Evolutionary conservation across 2,888 invertebrate genomes (phyloP), one percentile per base, ranked within the genome.

Genomic region (Papilio demoleus): DNA sequence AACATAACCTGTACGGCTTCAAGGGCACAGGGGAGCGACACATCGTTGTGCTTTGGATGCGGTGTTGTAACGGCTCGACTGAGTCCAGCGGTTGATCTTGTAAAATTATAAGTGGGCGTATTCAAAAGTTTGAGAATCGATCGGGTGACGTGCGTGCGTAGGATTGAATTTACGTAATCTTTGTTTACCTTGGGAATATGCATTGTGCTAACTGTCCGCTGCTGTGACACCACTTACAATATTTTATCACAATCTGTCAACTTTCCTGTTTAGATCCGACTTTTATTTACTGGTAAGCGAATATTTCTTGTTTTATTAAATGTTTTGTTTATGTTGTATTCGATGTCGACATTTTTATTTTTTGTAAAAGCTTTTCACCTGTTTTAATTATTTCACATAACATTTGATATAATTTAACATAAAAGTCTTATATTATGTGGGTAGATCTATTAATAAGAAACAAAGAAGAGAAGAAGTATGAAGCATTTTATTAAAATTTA

Each of bases 51-150:
- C 81, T 86, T 87, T 86, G 86, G 84, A 83, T 86, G 81, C 81
- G 81, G 82, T 88, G 84, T 80, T 83, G 79, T 77, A 82, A 81
- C 82, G 79, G 76, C 84, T 77, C 79, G 79, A 81, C 80, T 79
- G 78, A 84, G 80, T 81, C 79, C 83, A 81, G 79, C 81, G 82
- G 77, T 81, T 76, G 81, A 81, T 85, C 79, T 84, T 84, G 73
- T 85, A 80, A 84, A 84, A 81, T 86, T 82, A 78, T 88, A 86
- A 86, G 92, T 90, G 90, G 91, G 91, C 90, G 91, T 90, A 89
- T 90, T 91, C 88, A 88, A 92, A 92, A 92, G 90, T 91, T 92
- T 91, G 82, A 89, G 87, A 92, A 92, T 92, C 92, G 92, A 92
- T 92, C 82, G 88, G 88, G 87, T 88, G 87, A 88, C 89, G 92